Conservation (phyloP, 2,888 invertebrate species). For the Apodemia hepburni region DNA sequence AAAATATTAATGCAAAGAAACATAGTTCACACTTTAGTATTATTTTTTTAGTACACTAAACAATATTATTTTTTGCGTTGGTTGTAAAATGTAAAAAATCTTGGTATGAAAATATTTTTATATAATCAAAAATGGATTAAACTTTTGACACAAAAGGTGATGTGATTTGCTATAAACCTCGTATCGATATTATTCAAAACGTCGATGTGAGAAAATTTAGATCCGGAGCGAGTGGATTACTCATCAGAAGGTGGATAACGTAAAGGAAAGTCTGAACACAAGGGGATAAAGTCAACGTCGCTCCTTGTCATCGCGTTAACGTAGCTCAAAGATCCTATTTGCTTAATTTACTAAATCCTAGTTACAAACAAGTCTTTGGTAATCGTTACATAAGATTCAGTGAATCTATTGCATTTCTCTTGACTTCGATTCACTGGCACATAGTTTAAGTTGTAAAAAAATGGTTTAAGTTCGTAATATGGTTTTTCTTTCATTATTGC, state of each 20-base stretch:
- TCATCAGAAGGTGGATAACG: conserved; percentile 38
- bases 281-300: conserved; percentile 22
- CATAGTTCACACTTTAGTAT: too few relatives aligned
- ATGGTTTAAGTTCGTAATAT: too few relatives aligned
- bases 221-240: conserved; percentile 11
- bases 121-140: not conserved
- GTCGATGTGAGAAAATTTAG: conserved; percentile 10
- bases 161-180: not conserved
- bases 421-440: not conserved
- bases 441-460: too few relatives aligned
- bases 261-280: conserved; percentile 38
- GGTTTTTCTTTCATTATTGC: too few relatives aligned
- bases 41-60: too few relatives aligned
- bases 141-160: not conserved
- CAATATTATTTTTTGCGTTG: too few relatives aligned
- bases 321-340: conserved; percentile 16
- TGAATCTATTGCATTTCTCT: not conserved
- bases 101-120: not conserved
- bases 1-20: too few relatives aligned
- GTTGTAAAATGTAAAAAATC: too few relatives aligned
- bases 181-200: not conserved
- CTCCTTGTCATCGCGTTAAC: conserved; percentile 2
- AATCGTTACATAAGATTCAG: conserved; percentile 17
- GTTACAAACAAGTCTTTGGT: conserved; percentile 19
- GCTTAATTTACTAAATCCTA: conserved; percentile 20